Evolutionary conservation across 2,113 vertebrate genomes (phyloP), one percentile per base, ranked within the genome.

Genomic region (Leptodactylus fuscus): DNA sequence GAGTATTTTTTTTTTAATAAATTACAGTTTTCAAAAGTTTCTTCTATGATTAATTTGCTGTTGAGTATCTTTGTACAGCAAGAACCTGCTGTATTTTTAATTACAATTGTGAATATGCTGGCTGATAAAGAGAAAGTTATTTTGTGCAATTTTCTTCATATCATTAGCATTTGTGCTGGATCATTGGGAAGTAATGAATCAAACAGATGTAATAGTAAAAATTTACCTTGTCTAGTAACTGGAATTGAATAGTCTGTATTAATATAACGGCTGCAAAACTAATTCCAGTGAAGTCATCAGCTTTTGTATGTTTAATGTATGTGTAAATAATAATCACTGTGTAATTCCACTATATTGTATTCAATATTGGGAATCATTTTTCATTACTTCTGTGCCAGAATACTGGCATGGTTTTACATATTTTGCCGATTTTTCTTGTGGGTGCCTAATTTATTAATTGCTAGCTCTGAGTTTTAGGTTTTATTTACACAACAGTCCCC

Each of bases 121-220:
- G 53, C 9, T 41, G 62, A 76, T 48, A 49, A 74, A 77, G 44
- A 46, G 70, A 62, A n/a, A 62, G 82, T 84, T 77, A 65, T 76
- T 84, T 41, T 75, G 71, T 83, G 82, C 48, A 76, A 77, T 76
- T 76, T 65, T 67, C 73, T 49, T 48, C 82, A 77, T 53, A 76
- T 84, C 82, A 76, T 84, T 84, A 76, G 71, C 82, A 49, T 76
- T 65, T 76, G 73, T 24, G 58, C 70, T 76, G 71, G 53, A 62
- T 84, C 73, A 84, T 74, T 84, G 82, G 71, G 82, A 84, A 84
- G 71, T 77, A 84, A 83, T 83, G 51, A 83, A 83, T 83, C 82
- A 76, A n/a, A 65, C 55, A 58, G 55, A 16, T 44, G 38, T 49
- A 75, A 53, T 76, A 65, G 71, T 76, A 65, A 76, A 76, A 29